These are phyloP conservation scores for Drymodes brunneopygia DNA, from an alignment of 2,113 vertebrate species.

Conservation along the genomic window DNA sequence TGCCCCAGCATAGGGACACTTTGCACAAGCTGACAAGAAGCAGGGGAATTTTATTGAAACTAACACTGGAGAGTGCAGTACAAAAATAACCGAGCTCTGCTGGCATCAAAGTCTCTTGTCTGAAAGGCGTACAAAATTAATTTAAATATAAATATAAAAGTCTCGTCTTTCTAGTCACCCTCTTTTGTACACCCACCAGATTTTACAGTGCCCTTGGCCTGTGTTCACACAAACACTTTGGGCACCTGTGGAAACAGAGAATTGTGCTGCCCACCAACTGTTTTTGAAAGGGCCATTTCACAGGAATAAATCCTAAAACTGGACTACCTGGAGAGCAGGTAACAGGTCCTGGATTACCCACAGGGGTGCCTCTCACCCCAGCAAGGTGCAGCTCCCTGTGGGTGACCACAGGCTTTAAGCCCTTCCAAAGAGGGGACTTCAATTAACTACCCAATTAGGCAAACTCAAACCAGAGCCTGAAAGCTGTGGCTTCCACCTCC, in stretches of 20 bases:
- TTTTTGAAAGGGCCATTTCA: background rate
- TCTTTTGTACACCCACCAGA: background rate
- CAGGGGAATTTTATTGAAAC: conserved; percentile 63
- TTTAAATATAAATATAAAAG: conserved; percentile 30
- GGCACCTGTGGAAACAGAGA: background rate
- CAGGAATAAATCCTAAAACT: background rate
- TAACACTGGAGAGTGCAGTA: background rate
- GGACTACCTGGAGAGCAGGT: background rate
- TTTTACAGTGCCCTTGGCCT: background rate
- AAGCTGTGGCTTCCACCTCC: background rate
- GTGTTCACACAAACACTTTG: background rate
- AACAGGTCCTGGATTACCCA: accelerated
- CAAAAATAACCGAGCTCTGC: conserved; percentile 55
- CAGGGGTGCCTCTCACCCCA: accelerated
- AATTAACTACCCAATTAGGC: background rate
- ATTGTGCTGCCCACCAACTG: accelerated
- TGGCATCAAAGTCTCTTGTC: background rate
- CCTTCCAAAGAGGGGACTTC: background rate
- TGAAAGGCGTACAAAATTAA: conserved; percentile 50
- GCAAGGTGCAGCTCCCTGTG: background rate
- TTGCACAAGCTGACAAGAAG: background rate
- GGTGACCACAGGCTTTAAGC: background rate
- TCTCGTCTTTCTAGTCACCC: background rate
- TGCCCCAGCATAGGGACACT: background rate
- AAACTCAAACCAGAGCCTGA: background rate